These are phyloP conservation scores for Myiozetetes cayanensis DNA, from an alignment of 2,113 vertebrate genomes.

Conservation along the genomic window DNA sequence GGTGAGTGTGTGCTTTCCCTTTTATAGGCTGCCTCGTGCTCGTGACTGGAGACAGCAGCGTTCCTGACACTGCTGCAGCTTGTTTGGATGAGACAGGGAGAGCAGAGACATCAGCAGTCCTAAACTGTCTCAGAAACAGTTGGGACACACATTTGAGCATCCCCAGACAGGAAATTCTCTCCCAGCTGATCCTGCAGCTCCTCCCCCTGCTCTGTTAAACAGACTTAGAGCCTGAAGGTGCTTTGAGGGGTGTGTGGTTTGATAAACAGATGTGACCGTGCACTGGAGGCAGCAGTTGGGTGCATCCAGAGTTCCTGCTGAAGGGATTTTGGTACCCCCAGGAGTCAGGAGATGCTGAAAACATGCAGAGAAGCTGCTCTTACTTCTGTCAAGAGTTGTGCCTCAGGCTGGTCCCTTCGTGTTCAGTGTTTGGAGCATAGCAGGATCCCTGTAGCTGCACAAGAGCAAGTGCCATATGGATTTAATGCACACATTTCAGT, in stretches of 20 bases:
- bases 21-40: neutral
- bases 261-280: neutral
- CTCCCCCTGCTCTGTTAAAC: neutral
- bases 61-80: neutral
- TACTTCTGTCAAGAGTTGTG: neutral
- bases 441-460: neutral
- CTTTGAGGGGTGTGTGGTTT: fast-evolving
- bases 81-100: neutral
- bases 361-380: neutral
- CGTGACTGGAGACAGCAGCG: neutral
- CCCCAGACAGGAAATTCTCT: neutral
- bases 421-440: neutral
- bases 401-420: fast-evolving
- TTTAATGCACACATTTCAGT: neutral
- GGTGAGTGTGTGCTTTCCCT: constrained; percentile 78
- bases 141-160: neutral
- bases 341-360: neutral
- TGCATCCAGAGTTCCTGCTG: neutral
- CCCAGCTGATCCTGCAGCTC: neutral
- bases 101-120: neutral
- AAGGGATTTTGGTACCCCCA: neutral
- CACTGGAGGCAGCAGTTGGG: neutral
- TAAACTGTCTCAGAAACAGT: neutral
- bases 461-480: neutral
- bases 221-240: neutral